A percentile compares a stretch with the other conserved stretches of the same genome.
Conservation (phyloP, 2,797 vertebrate species). For the Paedocypris micromegethes region DNA sequence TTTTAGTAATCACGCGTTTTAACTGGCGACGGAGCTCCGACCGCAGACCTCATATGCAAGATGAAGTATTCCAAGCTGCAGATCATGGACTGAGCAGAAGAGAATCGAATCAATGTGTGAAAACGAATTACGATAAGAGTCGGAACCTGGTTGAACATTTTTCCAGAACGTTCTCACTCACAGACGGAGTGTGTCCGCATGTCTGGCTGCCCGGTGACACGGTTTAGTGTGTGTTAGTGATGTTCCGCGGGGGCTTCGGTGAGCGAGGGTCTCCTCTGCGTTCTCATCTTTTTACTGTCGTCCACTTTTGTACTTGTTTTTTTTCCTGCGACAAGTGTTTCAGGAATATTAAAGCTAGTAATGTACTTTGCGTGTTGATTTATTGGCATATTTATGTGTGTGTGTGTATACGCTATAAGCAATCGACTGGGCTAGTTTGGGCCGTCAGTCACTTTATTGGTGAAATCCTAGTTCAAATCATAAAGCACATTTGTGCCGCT, state of each 20-base stretch:
- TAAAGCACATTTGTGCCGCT: too few species aligned
- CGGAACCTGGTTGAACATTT: too few species aligned
- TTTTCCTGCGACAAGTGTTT: constrained; percentile 81
- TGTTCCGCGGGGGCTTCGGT: constrained; percentile 75
- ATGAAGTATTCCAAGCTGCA: background rate
- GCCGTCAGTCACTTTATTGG: too few species aligned
- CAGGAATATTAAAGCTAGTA: constrained; percentile 83
- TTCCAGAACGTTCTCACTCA: constrained; percentile 54
- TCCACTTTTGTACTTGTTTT: constrained; percentile 89
- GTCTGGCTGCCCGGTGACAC: constrained; percentile 71
- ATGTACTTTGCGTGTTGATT: constrained; percentile 8
- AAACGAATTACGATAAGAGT: background rate
- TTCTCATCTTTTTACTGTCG: constrained; percentile 45
- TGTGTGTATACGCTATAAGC: background rate
- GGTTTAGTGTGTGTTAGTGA: constrained; percentile 67
- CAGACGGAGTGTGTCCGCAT: constrained; percentile 71
- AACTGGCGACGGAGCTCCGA: background rate
- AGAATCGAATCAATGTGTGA: constrained; percentile 3
- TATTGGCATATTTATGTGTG: background rate
- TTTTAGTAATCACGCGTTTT: constrained; percentile 29
- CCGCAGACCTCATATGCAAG: constrained; percentile 43
- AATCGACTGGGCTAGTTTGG: too few species aligned
- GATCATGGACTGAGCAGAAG: background rate
- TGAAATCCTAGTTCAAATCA: too few species aligned
- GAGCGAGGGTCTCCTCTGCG: constrained; percentile 53